Evolutionary conservation across 2,797 vertebrate genomes (phyloP).

Genomic region (Hippocampus kuda): DNA sequence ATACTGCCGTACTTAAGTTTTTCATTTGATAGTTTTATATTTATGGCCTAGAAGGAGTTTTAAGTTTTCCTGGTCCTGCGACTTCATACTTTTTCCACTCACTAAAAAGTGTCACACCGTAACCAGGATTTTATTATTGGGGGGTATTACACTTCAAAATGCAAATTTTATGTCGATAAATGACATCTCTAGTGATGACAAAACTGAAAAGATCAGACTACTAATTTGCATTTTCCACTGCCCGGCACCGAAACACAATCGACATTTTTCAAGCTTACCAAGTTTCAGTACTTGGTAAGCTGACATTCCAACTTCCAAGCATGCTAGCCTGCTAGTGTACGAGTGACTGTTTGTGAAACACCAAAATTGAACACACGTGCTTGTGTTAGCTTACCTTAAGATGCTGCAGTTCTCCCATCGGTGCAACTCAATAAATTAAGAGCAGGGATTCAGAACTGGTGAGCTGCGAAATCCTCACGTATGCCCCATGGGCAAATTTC

Average conservation of each 20-base stretch:
- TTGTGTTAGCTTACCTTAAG: too few relatives aligned
- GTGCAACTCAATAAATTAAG: too few relatives aligned
- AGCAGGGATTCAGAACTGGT: too few relatives aligned
- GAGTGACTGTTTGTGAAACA: not conserved
- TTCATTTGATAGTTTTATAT: too few relatives aligned
- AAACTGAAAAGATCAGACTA: slow-evolving; percentile 40
- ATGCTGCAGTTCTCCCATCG: too few relatives aligned
- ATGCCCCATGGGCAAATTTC: too few relatives aligned
- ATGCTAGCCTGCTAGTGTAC: not conserved
- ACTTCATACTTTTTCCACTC: too few relatives aligned
- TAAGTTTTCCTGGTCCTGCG: too few relatives aligned
- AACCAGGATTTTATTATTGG: not conserved
- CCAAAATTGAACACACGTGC: not conserved
- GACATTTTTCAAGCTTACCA: not conserved
- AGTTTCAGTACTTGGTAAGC: not conserved
- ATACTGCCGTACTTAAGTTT: too few relatives aligned
- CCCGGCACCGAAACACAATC: not conserved
- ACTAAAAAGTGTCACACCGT: too few relatives aligned
- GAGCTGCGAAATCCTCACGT: too few relatives aligned
- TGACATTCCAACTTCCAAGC: not conserved
- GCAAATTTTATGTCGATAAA: slow-evolving; percentile 52
- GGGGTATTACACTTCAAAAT: slow-evolving; percentile 32
- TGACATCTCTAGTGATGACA: slow-evolving; percentile 41
- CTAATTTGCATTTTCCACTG: slow-evolving; percentile 14
- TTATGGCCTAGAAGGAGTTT: too few relatives aligned